Percentiles rank a stretch among this genome's conserved stretches.
phyloP scores from a whole-genome alignment of 2,797 vertebrate species.

The Brachyalestes nurse region DNA sequence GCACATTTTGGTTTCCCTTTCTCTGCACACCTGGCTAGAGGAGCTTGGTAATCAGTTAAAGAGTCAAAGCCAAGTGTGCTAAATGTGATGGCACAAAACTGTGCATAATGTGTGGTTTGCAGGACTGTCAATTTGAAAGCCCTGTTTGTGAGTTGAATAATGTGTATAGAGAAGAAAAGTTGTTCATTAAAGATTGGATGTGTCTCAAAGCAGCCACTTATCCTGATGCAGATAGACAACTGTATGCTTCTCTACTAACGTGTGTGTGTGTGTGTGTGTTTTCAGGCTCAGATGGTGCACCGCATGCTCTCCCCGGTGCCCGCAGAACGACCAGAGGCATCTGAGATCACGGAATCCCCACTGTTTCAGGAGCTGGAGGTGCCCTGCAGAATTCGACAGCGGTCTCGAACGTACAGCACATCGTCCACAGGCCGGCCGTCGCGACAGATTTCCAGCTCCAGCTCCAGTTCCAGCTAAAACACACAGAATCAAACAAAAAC shows the following conservation, averaged over 20 bases:
- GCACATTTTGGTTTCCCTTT: neutral
- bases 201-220: too few species aligned
- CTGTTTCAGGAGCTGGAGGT: conserved; percentile 92
- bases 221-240: neutral
- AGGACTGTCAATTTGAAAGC: too few species aligned
- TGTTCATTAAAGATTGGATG: too few species aligned
- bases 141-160: too few species aligned
- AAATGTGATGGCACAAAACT: too few species aligned
- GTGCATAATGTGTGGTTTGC: too few species aligned
- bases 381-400: conserved; percentile 87
- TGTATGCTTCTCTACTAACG: neutral
- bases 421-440: conserved; percentile 83
- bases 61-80: too few species aligned
- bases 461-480: conserved; percentile 51
- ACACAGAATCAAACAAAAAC: neutral
- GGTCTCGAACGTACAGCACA: conserved; percentile 92
- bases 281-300: conserved; percentile 87
- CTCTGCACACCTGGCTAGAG: neutral
- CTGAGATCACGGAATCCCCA: conserved; percentile 87
- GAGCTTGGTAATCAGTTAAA: too few species aligned
- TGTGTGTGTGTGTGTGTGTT: conserved; percentile 5
- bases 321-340: conserved; percentile 88
- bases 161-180: neutral
- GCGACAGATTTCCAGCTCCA: conserved; percentile 60
- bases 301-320: conserved; percentile 93